Percentiles rank a stretch among this genome's conserved stretches.
phyloP scores from a whole-genome alignment of 2,113 vertebrate genomes.

The Podarcis cretensis region DNA sequence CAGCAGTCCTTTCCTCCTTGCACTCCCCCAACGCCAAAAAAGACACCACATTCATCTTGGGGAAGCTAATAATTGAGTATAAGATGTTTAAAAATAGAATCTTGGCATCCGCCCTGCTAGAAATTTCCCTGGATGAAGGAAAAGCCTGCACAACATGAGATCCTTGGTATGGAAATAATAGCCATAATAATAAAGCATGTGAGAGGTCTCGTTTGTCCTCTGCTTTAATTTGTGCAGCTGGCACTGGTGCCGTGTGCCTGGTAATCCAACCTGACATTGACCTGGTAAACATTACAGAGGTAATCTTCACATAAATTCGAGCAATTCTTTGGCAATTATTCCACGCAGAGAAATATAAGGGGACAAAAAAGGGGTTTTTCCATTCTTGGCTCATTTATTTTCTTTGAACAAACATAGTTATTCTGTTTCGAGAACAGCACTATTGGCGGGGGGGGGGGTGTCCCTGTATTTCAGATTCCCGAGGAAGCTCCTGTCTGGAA shows the following conservation, averaged over 20 bases:
- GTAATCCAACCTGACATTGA: constrained; percentile 9
- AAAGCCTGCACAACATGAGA: background rate
- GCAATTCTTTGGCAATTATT: constrained; percentile 29
- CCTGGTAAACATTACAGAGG: background rate
- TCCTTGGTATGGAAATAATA: background rate
- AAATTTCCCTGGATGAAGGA: background rate
- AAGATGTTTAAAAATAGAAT: background rate
- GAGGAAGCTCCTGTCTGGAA: background rate
- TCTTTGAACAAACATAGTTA: constrained; percentile 15
- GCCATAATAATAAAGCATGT: background rate
- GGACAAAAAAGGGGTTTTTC: background rate
- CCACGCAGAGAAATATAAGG: background rate
- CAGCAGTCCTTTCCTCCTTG: no score
- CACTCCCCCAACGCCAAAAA: background rate
- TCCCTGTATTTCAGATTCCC: background rate
- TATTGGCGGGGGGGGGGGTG: accelerated
- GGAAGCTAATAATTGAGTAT: background rate
- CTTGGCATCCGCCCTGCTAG: background rate
- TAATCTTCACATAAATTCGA: background rate
- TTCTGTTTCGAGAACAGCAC: constrained; percentile 1
- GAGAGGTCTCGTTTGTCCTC: background rate
- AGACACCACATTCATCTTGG: background rate
- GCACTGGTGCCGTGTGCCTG: background rate
- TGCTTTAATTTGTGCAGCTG: constrained; percentile 18
- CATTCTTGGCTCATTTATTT: background rate